Base-by-base conservation (phyloP, 1,140 invertebrate species). In the Megalopta genalis region DNA sequence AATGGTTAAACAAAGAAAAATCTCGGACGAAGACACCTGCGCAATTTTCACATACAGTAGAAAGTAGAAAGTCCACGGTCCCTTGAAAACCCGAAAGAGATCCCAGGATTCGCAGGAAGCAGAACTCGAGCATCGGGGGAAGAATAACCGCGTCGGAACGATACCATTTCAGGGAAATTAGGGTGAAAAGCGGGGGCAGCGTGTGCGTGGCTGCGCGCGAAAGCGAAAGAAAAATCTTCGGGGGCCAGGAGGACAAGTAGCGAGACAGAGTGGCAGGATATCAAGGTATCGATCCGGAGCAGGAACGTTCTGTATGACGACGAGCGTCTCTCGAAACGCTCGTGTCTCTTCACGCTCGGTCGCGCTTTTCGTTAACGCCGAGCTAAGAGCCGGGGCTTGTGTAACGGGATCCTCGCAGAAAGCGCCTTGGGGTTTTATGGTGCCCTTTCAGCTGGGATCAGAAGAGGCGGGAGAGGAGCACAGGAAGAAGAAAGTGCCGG, bases 361-460 rank as follows among this genome's bases (percentile, higher is more conserved):
- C 88, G 86, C 80, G 86, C 87, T 88, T 89, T 88, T 89, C 87
- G 87, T 89, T 88, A 88, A 87, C 84, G 77, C 82, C 82, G 76
- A 80, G 81, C 86, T 85, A 88, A 85, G 86, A 87, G 87, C 77
- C 74, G 71, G 81, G 82, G 84, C 85, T 87, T 82, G 83, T 88
- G 87, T 90, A 88, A 90, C 84, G 82, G 84, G 78, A 90, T 89
- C 86, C 87, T 88, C 84, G 86, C 80, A 73, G 87, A 90, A 90
- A 90, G 87, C 83, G 82, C 86, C 86, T 91, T 88, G 83, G 86
- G 83, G 88, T 84, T 90, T 90, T 87, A 86, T 85, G 84, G 88
- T 86, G 84, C 85, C 77, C 77, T 79, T 84, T 84, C 70, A 68
- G 71, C 74, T 81, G 57, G 81, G 81, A 88, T 87, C 83, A 79